phyloP scores from a whole-genome alignment of 2,113 vertebrate species.

The Sphyrna mokarran region DNA sequence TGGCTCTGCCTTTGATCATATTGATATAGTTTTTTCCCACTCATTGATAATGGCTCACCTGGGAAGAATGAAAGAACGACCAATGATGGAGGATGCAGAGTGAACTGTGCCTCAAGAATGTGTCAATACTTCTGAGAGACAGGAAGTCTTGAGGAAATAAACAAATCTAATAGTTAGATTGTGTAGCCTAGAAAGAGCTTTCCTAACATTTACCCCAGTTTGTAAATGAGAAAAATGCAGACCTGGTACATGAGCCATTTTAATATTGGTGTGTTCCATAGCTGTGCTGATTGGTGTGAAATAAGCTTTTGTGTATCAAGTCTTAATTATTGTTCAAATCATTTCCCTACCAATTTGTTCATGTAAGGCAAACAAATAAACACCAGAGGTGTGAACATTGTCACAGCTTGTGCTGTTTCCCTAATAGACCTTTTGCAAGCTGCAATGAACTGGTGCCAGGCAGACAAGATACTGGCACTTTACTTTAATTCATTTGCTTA shows the following conservation, averaged over 20 bases:
- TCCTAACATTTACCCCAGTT: background rate
- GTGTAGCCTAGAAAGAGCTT: background rate
- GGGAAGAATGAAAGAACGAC: background rate
- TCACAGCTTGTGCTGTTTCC: constrained; percentile 1
- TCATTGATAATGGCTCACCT: background rate
- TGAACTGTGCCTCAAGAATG: background rate
- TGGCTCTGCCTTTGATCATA: background rate
- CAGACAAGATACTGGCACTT: constrained; percentile 2
- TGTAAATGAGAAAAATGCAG: background rate
- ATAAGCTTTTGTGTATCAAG: background rate
- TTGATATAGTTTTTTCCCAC: background rate
- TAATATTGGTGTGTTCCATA: background rate
- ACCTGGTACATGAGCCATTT: background rate
- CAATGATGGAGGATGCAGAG: background rate
- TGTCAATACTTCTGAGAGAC: background rate
- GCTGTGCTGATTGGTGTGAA: background rate
- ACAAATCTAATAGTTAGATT: background rate
- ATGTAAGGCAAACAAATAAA: constrained; percentile 19
- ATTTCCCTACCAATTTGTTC: background rate
- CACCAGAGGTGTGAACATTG: constrained; percentile 9
- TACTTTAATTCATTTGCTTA: background rate
- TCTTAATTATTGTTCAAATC: constrained; percentile 18
- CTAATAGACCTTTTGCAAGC: constrained; percentile 13
- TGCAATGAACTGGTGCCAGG: constrained; percentile 20
- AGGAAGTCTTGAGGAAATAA: background rate